Conservation (phyloP, 2,888 invertebrate species). For the Pseudococcus jackbeardsleyi region DNA sequence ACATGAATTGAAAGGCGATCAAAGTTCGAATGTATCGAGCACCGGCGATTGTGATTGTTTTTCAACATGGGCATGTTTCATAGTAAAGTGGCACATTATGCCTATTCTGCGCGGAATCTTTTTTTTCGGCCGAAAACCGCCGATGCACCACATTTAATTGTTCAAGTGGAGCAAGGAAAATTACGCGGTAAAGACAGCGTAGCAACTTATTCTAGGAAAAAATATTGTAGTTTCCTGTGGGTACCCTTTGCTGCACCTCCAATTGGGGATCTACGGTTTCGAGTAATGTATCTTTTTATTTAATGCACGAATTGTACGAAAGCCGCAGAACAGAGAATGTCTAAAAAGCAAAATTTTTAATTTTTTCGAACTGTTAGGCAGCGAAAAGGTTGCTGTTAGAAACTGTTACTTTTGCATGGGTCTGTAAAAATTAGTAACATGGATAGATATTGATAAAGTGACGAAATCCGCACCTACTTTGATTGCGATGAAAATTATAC, state of each 20-base stretch:
- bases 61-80: constrained; percentile 33
- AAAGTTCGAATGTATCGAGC: neutral
- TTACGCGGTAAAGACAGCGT: constrained; percentile 27
- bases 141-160: neutral
- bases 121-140: constrained; percentile 27
- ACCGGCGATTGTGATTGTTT: neutral
- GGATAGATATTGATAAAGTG: no score
- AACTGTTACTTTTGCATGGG: no score
- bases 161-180: constrained; percentile 21
- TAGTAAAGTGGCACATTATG: constrained; percentile 37
- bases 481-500: no score
- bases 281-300: neutral
- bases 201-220: neutral
- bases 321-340: no score
- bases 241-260: constrained; percentile 23
- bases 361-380: no score
- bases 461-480: no score
- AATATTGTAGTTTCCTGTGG: constrained; percentile 19
- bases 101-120: neutral
- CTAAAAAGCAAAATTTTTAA: no score
- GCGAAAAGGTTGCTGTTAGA: no score
- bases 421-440: no score
- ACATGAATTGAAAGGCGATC: constrained; percentile 20
- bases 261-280: neutral
- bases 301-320: no score